These are phyloP conservation scores for Etheostoma spectabile DNA, from an alignment of 2,113 vertebrate genomes.

Conservation along the genomic window DNA sequence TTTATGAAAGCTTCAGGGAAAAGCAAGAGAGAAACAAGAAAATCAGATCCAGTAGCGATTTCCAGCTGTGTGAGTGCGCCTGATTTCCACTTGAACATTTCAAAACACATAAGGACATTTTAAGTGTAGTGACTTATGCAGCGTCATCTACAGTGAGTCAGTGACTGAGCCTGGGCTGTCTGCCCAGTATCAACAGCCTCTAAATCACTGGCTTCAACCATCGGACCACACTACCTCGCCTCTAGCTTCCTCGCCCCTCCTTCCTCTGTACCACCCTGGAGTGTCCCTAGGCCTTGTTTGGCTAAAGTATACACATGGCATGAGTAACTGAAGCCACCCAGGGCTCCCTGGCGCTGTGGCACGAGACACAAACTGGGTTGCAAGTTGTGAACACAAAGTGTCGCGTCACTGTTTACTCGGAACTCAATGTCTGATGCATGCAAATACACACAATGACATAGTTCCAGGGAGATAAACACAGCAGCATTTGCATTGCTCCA, in stretches of 20 bases:
- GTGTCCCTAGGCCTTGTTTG: slow-evolving; percentile 80
- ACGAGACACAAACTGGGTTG: slow-evolving; percentile 70
- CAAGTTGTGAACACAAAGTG: slow-evolving; percentile 65
- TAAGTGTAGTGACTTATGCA: slow-evolving; percentile 84
- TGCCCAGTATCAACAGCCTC: slow-evolving; percentile 84
- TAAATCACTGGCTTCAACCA: slow-evolving; percentile 84
- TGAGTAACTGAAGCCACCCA: slow-evolving; percentile 82
- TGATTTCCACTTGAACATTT: slow-evolving; percentile 83
- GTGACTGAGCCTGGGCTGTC: slow-evolving; percentile 79
- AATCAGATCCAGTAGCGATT: slow-evolving; percentile 82
- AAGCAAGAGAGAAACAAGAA: slow-evolving; percentile 68
- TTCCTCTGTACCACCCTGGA: slow-evolving; percentile 76
- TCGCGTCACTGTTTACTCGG: slow-evolving; percentile 65
- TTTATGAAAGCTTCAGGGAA: slow-evolving; percentile 80
- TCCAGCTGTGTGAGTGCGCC: slow-evolving; percentile 75
- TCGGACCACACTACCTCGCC: slow-evolving; percentile 82
- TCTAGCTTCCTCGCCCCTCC: slow-evolving; percentile 72
- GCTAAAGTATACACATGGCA: slow-evolving; percentile 80
- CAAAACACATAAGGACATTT: slow-evolving; percentile 84
- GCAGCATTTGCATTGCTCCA: slow-evolving; percentile 32
- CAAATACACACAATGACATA: slow-evolving; percentile 50
- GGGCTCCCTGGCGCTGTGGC: slow-evolving; percentile 71
- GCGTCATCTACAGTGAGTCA: slow-evolving; percentile 81
- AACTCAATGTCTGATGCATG: slow-evolving; percentile 62
- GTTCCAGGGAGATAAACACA: slow-evolving; percentile 57